These are phyloP conservation scores for Drosophila paracracens DNA, from an alignment of 2,888 invertebrate genomes.

Conservation along the genomic window DNA sequence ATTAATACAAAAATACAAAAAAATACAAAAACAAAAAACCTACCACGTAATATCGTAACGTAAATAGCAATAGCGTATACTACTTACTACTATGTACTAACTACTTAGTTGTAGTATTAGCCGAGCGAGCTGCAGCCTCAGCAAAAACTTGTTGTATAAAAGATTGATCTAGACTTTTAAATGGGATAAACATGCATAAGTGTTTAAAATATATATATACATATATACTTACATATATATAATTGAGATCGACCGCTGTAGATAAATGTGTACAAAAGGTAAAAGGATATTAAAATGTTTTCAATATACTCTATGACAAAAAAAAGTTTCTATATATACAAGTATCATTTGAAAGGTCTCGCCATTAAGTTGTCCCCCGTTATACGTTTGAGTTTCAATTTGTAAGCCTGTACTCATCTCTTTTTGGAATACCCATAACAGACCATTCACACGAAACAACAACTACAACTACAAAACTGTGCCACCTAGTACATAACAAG, in stretches of 20 bases:
- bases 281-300: constrained; percentile 39
- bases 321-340: constrained; percentile 13
- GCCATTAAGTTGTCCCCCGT: constrained; percentile 41
- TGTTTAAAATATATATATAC: constrained; percentile 39
- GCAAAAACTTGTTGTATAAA: constrained; percentile 75
- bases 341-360: constrained; percentile 62
- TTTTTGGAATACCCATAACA: constrained; percentile 42
- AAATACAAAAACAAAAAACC: constrained; percentile 10
- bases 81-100: constrained; percentile 24
- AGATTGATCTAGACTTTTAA: constrained; percentile 80
- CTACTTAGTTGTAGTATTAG: constrained; percentile 57
- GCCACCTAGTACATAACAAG: constrained; percentile 81
- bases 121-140: constrained; percentile 58
- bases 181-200: constrained; percentile 34
- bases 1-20: constrained; percentile 28
- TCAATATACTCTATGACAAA: constrained; percentile 30
- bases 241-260: constrained; percentile 60
- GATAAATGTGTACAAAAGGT: constrained; percentile 71
- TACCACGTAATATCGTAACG: constrained; percentile 74
- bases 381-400: not conserved
- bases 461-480: constrained; percentile 67
- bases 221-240: constrained; percentile 48
- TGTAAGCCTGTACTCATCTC: constrained; percentile 6
- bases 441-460: constrained; percentile 56
- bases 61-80: constrained; percentile 74